A percentile compares a stretch with the other conserved stretches of the same genome.
Evolutionary conservation across 2,888 invertebrate species (phyloP).

Genomic region (Stenchaetothrips biformis): DNA sequence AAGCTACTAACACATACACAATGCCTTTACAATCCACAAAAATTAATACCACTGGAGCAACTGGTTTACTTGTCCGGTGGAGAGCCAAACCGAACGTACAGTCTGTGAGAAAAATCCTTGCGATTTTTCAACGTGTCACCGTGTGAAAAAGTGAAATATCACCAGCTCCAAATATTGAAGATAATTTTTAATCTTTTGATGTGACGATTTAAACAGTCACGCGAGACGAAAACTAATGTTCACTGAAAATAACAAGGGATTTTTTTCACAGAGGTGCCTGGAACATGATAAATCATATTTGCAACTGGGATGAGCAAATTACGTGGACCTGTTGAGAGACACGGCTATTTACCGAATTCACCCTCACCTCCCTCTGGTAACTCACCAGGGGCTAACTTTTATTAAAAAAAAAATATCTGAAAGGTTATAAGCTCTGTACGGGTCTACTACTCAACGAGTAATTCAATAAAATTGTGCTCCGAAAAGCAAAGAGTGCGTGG

Average conservation of each 20-base stretch:
- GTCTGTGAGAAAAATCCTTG: constrained; percentile 22
- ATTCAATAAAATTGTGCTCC: not conserved
- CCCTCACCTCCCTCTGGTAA: constrained; percentile 4
- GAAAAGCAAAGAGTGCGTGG: not conserved
- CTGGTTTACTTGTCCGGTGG: not conserved
- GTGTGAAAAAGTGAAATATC: not conserved
- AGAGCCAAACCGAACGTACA: not conserved
- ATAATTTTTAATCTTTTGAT: not conserved
- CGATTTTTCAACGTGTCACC: constrained; percentile 12
- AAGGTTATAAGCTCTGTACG: not conserved
- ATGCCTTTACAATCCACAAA: constrained; percentile 8
- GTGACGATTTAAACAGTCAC: too few species aligned
- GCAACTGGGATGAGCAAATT: not conserved
- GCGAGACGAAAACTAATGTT: not conserved
- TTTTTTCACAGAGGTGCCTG: constrained; percentile 6
- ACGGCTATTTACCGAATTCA: not conserved
- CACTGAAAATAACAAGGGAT: not conserved
- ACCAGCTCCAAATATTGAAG: not conserved
- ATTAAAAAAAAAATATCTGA: not conserved
- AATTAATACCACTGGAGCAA: not conserved
- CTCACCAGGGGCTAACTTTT: not conserved
- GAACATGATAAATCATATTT: not conserved
- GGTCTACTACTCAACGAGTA: not conserved
- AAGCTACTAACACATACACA: constrained; percentile 23
- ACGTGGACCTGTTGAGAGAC: constrained; percentile 13